A percentile compares a stretch with the other conserved stretches of the same genome.
phyloP scores from a whole-genome alignment of 1,140 invertebrate species.

The Drosophila cardini region DNA sequence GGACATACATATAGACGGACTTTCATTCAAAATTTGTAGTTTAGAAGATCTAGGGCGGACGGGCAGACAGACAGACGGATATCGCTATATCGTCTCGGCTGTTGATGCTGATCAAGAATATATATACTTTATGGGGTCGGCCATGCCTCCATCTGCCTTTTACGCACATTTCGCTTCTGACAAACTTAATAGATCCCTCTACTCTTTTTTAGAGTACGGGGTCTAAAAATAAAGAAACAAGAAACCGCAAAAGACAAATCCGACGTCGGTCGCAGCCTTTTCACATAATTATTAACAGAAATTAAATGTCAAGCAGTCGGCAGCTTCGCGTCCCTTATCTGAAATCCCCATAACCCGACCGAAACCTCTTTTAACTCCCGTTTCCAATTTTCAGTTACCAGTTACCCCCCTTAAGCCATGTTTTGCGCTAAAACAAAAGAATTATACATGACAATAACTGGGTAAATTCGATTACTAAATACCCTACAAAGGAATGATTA shows the following conservation, averaged over 20 bases:
- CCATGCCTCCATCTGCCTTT: too few relatives aligned
- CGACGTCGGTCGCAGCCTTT: conserved; percentile 47
- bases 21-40: too few relatives aligned
- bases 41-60: too few relatives aligned
- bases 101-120: too few relatives aligned
- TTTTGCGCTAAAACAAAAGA: conserved; percentile 23
- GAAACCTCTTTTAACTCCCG: background rate
- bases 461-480: background rate
- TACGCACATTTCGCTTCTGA: too few relatives aligned
- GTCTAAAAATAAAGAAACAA: background rate
- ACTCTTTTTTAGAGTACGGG: too few relatives aligned
- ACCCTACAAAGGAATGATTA: too few relatives aligned
- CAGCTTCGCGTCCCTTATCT: conserved; percentile 6
- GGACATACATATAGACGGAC: too few relatives aligned
- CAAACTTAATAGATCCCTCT: too few relatives aligned
- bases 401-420: conserved; percentile 3
- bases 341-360: background rate
- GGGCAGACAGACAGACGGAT: too few relatives aligned
- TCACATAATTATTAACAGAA: conserved; percentile 61
- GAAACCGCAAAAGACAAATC: conserved; percentile 50
- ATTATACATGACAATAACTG: background rate
- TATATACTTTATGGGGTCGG: too few relatives aligned
- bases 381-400: background rate
- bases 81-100: too few relatives aligned
- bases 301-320: conserved; percentile 50